These are phyloP conservation scores for Zaprionus ghesquierei DNA, from an alignment of 1,140 invertebrate genomes.

Conservation along the genomic window DNA sequence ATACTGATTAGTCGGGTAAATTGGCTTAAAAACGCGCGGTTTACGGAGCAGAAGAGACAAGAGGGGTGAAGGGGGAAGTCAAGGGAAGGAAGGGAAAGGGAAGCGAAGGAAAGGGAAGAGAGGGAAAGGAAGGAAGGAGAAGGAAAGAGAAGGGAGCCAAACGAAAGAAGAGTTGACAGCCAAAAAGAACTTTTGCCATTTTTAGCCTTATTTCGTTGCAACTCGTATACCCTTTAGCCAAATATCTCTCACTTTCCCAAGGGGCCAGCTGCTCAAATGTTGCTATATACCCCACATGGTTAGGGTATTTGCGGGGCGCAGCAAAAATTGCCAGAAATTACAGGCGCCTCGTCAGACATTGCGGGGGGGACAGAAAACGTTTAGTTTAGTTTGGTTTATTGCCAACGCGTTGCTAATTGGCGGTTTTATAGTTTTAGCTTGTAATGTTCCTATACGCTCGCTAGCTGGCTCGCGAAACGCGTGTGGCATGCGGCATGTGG, in stretches of 20 bases:
- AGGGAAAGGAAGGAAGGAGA: too few relatives aligned
- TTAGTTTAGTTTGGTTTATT: slow-evolving; percentile 51
- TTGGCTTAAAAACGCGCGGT: slow-evolving; percentile 53
- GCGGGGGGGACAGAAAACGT: slow-evolving; percentile 14
- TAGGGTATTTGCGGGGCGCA: not conserved
- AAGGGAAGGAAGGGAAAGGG: not conserved
- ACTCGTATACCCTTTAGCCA: not conserved
- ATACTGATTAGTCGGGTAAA: slow-evolving; percentile 63
- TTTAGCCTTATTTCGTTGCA: too few relatives aligned
- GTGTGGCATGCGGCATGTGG: not conserved
- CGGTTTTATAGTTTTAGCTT: slow-evolving; percentile 66
- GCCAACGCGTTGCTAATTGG: slow-evolving; percentile 68
- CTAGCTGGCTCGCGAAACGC: not conserved
- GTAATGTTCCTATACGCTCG: slow-evolving; percentile 15
- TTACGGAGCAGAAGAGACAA: not conserved
- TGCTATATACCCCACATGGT: not conserved
- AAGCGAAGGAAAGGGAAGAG: not conserved
- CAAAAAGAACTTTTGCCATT: too few relatives aligned
- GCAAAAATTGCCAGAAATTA: slow-evolving; percentile 10
- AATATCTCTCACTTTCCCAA: not conserved
- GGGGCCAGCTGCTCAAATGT: not conserved
- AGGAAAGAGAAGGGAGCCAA: too few relatives aligned
- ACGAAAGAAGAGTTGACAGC: too few relatives aligned
- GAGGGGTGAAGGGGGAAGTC: not conserved
- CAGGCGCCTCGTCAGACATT: not conserved